Percentiles rank a stretch among this genome's conserved stretches.
phyloP scores from a whole-genome alignment of 2,888 invertebrate species.

The Macrophya annulata region DNA sequence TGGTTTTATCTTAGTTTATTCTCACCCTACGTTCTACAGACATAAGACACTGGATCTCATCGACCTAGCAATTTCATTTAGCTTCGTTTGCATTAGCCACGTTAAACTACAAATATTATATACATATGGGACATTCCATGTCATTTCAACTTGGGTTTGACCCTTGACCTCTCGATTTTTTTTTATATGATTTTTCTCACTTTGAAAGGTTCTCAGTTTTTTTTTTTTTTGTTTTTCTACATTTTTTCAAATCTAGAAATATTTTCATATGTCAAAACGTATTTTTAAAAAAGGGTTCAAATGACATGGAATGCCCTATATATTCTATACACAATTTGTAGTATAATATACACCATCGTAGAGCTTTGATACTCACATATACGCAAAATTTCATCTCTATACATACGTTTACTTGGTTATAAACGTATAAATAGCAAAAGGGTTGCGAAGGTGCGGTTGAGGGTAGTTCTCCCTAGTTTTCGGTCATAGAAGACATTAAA shows the following conservation, averaged over 20 bases:
- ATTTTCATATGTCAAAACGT: too few relatives aligned
- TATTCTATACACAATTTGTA: too few relatives aligned
- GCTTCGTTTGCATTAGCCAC: conserved; percentile 32
- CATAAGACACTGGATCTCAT: not conserved
- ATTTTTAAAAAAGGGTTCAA: too few relatives aligned
- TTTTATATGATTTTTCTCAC: too few relatives aligned
- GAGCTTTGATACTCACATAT: not conserved
- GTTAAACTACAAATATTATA: not conserved
- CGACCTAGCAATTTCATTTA: conserved; percentile 32
- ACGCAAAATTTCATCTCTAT: conserved; percentile 1
- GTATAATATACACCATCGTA: not conserved
- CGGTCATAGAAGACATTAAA: conserved; percentile 3
- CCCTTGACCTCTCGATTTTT: too few relatives aligned
- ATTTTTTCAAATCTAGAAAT: too few relatives aligned
- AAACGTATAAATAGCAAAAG: not conserved
- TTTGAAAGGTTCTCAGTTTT: too few relatives aligned
- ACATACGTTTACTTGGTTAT: not conserved
- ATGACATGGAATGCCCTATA: too few relatives aligned
- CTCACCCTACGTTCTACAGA: not conserved
- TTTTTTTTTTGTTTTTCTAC: too few relatives aligned
- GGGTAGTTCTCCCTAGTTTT: not conserved
- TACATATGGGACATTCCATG: too few relatives aligned
- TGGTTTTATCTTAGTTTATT: not conserved
- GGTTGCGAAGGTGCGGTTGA: not conserved
- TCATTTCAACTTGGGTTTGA: too few relatives aligned